Percentiles rank a stretch among this genome's conserved stretches.
Evolutionary conservation across 2,113 vertebrate species (phyloP).

Genomic region (Isichthys henryi): DNA sequence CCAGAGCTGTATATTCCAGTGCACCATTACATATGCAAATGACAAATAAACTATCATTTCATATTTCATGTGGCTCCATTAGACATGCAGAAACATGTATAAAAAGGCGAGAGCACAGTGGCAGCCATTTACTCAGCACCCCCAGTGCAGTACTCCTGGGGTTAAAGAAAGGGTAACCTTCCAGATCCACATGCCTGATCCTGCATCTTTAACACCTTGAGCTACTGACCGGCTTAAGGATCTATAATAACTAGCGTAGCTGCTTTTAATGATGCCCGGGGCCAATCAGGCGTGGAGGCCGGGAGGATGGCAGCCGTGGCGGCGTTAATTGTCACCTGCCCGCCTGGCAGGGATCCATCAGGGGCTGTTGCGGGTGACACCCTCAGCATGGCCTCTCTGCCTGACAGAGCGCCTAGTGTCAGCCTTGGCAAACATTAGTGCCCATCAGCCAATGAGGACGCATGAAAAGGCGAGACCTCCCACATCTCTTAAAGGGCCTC

Average conservation of each 20-base stretch:
- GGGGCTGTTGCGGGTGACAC: neutral
- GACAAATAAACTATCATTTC: neutral
- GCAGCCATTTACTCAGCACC: neutral
- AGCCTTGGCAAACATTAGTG: neutral
- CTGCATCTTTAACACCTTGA: neutral
- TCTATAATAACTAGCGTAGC: neutral
- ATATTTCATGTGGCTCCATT: neutral
- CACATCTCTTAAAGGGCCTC: neutral
- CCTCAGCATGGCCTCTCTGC: neutral
- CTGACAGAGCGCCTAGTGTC: neutral
- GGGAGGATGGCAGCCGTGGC: neutral
- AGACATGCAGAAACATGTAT: neutral
- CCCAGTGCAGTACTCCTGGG: neutral
- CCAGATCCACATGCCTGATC: neutral
- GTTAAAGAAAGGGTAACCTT: neutral
- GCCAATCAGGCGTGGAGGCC: neutral
- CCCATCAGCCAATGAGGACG: neutral
- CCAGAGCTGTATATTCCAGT: neutral
- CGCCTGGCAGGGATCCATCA: neutral
- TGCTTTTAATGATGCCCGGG: neutral
- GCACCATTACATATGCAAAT: neutral
- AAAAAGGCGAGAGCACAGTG: neutral
- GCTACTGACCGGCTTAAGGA: neutral
- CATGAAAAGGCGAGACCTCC: neutral
- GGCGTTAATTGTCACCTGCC: neutral